Conservation (phyloP, 2,888 invertebrate species). For the Napeogenes inachia region DNA sequence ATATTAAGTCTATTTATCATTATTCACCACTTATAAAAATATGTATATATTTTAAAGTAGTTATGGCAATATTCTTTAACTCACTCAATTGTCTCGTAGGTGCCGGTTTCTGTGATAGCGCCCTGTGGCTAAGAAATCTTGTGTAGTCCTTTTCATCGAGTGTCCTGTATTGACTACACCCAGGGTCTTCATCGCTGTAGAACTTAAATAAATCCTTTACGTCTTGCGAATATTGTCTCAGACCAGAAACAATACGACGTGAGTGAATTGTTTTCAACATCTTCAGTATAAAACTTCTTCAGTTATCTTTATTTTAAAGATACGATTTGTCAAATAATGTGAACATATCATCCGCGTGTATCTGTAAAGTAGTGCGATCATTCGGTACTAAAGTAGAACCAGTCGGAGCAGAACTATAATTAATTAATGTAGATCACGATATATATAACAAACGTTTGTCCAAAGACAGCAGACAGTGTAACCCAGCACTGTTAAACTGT, state of each 20-base stretch:
- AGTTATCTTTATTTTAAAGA: too few species aligned
- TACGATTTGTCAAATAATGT: too few species aligned
- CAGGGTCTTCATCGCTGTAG: neutral
- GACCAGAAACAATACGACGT: neutral
- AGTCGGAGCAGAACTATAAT: too few species aligned
- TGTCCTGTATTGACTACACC: neutral
- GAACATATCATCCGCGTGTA: too few species aligned
- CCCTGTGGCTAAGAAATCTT: neutral
- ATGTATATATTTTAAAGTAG: neutral
- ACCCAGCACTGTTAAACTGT: too few species aligned
- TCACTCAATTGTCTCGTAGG: conserved; percentile 1
- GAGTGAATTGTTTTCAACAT: neutral
- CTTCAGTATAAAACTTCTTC: neutral
- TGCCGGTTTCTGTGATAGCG: neutral
- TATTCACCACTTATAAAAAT: neutral
- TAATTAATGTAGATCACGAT: too few species aligned
- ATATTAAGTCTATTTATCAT: too few species aligned
- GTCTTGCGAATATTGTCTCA: neutral
- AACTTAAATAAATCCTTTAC: neutral
- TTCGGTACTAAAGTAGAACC: too few species aligned
- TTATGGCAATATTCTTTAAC: neutral
- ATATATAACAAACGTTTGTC: too few species aligned
- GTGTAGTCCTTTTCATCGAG: neutral
- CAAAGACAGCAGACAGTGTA: too few species aligned
- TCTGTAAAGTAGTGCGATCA: too few species aligned